A percentile compares a stretch with the other conserved stretches of the same genome.
Evolutionary conservation across 1,140 invertebrate species (phyloP).

Genomic region (Pollicipes pollicipes): DNA sequence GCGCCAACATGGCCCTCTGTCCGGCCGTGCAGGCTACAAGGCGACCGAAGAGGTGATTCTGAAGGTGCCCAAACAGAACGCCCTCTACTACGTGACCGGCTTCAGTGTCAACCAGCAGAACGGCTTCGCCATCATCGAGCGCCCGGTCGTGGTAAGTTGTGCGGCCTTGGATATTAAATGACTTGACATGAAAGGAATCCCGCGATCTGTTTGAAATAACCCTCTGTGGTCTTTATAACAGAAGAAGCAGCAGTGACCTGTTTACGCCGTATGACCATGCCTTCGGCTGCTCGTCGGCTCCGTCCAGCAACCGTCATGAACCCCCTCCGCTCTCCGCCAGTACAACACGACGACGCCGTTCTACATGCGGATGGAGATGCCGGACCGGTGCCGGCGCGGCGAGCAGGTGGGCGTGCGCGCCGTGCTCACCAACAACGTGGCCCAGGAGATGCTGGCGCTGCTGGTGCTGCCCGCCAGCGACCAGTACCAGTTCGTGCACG

Average conservation of each 20-base stretch:
- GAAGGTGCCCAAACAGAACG: constrained; percentile 15
- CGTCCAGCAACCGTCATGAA: too few species aligned
- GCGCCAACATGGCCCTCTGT: too few species aligned
- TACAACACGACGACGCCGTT: constrained; percentile 14
- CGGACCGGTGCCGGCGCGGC: constrained; percentile 19
- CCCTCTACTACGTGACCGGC: constrained; percentile 30
- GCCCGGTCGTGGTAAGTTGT: constrained; percentile 14
- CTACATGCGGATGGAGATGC: constrained; percentile 20
- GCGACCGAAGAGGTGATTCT: not conserved
- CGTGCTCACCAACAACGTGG: constrained; percentile 20
- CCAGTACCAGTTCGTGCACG: constrained; percentile 36
- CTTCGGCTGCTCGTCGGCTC: too few species aligned
- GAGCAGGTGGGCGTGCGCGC: constrained; percentile 20
- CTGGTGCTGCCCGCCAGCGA: constrained; percentile 29
- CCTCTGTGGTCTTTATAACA: too few species aligned
- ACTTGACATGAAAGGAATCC: too few species aligned
- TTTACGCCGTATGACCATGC: too few species aligned
- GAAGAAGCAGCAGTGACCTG: too few species aligned
- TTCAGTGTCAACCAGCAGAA: constrained; percentile 29
- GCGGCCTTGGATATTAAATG: too few species aligned
- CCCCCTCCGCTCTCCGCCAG: too few species aligned
- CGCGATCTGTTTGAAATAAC: too few species aligned
- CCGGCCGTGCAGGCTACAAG: not conserved
- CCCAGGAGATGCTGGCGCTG: constrained; percentile 22
- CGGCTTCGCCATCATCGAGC: constrained; percentile 25